Base-by-base conservation (phyloP, 2,113 vertebrate species). In the Talpa occidentalis region DNA sequence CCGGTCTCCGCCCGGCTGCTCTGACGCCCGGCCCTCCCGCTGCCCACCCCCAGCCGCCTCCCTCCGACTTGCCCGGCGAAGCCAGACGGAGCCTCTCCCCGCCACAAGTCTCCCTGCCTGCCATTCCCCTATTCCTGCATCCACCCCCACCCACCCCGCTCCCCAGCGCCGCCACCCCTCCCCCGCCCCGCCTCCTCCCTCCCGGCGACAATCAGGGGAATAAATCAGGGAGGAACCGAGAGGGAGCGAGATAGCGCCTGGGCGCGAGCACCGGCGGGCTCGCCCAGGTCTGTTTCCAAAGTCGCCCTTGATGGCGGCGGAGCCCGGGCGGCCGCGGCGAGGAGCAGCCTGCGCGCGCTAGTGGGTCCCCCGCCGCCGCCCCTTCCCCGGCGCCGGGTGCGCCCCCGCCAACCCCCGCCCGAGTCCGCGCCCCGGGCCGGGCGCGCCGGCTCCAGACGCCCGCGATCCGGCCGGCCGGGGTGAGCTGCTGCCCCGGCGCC, bases 221-320 rank as follows among this genome's bases (percentile, higher is more conserved):
- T 98, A 98, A 98, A 98, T 98, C 98, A 78, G 98, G 97, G 96
- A 88, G 94, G 97, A 80, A 44, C 56, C 70, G 91, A 60, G 93
- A 66, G 69, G 32, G 10, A 28, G 60, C 44, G 80, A 40, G 87
- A 67, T 7, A 64, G 94, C 59, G 73, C 64, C 8, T 14, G 69
- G 35, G 95, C 91, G 64, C 59, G 88, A 37, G 88, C 94, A 81
- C 94, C 59, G 35, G 95, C 94, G 17, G 91, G 78, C 80, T 79
- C 96, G 97, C 96, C 90, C 95, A 95, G 98, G 98, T 98, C 98
- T 97, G 98, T 98, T 98, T 95, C 95, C 97, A 97, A 98, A 98
- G 98, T 98, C 98, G 98, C 98, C 93, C 98, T 96, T 97, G 99
- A 99, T 99, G 99, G 98, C 98, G 98, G 98, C 97, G 98, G 98